Base-by-base conservation (phyloP, 2,797 vertebrate genomes). In the Peromyscus attwateri region DNA sequence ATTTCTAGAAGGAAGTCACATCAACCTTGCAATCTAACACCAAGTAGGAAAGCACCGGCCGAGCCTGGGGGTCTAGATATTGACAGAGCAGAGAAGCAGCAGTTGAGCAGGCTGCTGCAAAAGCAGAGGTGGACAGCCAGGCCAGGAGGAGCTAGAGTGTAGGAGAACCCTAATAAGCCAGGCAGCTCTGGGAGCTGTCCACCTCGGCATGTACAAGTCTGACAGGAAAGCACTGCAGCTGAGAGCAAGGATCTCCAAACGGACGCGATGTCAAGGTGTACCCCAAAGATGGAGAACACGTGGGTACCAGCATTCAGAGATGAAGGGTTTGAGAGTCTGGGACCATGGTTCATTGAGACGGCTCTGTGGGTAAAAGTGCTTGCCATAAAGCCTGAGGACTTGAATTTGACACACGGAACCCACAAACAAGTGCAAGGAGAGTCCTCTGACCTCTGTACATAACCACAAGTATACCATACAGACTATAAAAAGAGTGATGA, bases 151-250 rank as follows among this genome's bases (percentile, higher is more conserved):
- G 31, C 64, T 2, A 14, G 6, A 27, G 2, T 31, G 0, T 34
- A 62, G 17, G 4, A 85, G 46, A 31, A 29, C 17, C 0, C 2
- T 31, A 81, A 71, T 71, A 13, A 89, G 92, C 64, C 23, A 12
- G n/a, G 11, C 4, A 31, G 46, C 62, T 94, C 43, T 14, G 14
- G 2, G 37, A 92, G 64, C 43, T 25, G 37, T 57, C 31, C 1
- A 5, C 40, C 3, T 9, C 4, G 57, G 71, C 19, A 17, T 0
- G 11, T 40, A 34, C 25, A 14, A 27, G 0, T 23, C 62, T 19
- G 11, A 49, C 3, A 68, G 52, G 57, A 88, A 75, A 55, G 5
- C 1, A 70, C 29, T 83, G 34, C 14, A 40, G 2, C 21, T 0
- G 9, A 89, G 87, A 46, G 16, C 21, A 40, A 16, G 4, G 66